Conservation (phyloP, 2,888 invertebrate genomes). For the Synergus laeviventris region DNA sequence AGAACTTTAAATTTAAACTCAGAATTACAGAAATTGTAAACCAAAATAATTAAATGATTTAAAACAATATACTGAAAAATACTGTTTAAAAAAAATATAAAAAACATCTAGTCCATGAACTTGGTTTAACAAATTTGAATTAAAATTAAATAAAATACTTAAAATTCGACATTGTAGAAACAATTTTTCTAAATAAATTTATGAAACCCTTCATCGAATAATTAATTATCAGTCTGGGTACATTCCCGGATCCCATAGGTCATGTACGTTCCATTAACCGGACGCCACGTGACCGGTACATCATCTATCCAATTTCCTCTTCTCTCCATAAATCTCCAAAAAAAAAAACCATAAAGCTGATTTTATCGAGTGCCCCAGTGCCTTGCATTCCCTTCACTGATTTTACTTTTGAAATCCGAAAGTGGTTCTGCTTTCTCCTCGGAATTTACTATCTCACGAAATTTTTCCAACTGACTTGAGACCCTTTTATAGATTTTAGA, state of each 20-base stretch:
- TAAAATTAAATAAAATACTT: not conserved
- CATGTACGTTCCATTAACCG: not conserved
- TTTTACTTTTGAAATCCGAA: not conserved
- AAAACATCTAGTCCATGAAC: not conserved
- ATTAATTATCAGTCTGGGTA: not conserved
- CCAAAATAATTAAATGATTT: too few species aligned
- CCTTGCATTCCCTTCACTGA: not conserved
- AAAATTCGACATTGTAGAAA: not conserved
- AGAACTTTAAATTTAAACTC: too few species aligned
- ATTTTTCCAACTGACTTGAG: not conserved
- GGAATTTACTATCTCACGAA: not conserved
- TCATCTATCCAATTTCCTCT: not conserved
- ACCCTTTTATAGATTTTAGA: not conserved
- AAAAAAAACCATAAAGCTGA: constrained; percentile 7
- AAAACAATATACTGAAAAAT: too few species aligned
- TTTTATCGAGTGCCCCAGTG: not conserved
- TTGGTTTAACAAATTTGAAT: not conserved
- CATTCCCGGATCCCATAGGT: not conserved
- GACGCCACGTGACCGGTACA: not conserved
- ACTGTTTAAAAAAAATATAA: not conserved
- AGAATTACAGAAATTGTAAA: too few species aligned
- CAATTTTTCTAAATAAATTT: not conserved
- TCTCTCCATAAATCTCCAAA: not conserved
- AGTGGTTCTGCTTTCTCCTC: not conserved
- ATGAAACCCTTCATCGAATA: not conserved